phyloP scores from a whole-genome alignment of 2,888 invertebrate genomes.

The Dysmachus trigonus region DNA sequence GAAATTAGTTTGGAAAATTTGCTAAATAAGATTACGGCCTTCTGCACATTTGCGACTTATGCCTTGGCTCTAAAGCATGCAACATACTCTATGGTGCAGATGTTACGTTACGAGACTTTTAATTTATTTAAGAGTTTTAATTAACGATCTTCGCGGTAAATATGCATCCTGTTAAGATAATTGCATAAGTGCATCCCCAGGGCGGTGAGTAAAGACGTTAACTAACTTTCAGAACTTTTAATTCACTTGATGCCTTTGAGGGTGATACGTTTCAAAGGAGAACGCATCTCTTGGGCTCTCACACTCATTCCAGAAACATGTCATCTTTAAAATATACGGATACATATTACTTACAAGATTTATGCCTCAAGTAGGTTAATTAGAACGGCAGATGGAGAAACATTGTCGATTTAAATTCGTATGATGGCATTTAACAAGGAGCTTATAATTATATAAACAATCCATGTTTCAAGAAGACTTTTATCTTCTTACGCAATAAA shows the following conservation, averaged over 20 bases:
- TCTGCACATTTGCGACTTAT: neutral
- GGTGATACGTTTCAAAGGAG: neutral
- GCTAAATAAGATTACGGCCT: neutral
- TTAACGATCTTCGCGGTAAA: neutral
- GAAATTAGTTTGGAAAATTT: neutral
- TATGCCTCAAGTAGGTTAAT: neutral
- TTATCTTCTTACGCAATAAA: neutral
- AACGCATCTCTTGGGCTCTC: neutral
- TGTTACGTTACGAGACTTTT: neutral
- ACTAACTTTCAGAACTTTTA: neutral
- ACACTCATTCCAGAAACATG: neutral
- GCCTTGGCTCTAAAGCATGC: neutral
- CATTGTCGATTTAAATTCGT: neutral
- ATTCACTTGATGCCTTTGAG: neutral
- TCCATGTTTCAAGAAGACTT: neutral
- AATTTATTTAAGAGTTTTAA: neutral
- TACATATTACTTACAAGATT: neutral
- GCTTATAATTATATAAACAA: neutral
- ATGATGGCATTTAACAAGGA: neutral
- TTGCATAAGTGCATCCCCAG: neutral
- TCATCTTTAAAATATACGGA: neutral
- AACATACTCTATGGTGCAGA: neutral
- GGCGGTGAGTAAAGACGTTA: neutral
- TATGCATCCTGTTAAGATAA: neutral
- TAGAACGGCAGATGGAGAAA: neutral